Evolutionary conservation across 1,140 invertebrate genomes (phyloP).

Genomic region (Armadillidium nasatum): DNA sequence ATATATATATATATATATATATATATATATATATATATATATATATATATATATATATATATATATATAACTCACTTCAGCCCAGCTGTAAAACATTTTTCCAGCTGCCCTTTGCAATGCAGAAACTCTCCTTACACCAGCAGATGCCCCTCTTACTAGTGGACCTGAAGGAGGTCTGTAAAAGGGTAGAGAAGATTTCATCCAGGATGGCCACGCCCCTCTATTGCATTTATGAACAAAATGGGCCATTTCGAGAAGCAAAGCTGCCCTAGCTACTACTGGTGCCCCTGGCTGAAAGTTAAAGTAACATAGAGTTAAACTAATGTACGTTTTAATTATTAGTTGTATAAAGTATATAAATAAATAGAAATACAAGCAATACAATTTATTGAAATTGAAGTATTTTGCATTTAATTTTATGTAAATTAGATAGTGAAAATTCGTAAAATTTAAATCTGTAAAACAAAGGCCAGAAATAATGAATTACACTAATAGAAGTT

Average conservation of each 20-base stretch:
- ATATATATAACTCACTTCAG: constrained; percentile 65
- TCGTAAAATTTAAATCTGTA: no score
- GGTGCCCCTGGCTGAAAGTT: constrained; percentile 79
- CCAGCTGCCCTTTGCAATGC: constrained; percentile 86
- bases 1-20: constrained; percentile 22
- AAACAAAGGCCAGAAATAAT: no score
- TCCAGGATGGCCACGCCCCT: constrained; percentile 95
- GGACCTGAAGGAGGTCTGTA: constrained; percentile 47
- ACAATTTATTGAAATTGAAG: no score
- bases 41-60: no score
- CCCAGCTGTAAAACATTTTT: constrained; percentile 96
- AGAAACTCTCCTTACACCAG: constrained; percentile 65
- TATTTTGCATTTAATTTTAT: no score
- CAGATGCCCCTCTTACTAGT: constrained; percentile 53
- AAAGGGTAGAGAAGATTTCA: constrained; percentile 73
- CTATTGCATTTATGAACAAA: constrained; percentile 96
- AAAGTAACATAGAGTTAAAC: background rate
- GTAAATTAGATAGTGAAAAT: no score
- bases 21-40: no score
- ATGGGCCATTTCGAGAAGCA: constrained; percentile 90
- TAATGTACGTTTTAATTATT: no score
- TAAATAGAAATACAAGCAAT: no score
- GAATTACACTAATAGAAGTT: no score
- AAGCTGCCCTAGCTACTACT: constrained; percentile 79
- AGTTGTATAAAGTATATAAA: no score